These are phyloP conservation scores for Pluvianellus socialis DNA, from an alignment of 2,113 vertebrate species.

Conservation along the genomic window DNA sequence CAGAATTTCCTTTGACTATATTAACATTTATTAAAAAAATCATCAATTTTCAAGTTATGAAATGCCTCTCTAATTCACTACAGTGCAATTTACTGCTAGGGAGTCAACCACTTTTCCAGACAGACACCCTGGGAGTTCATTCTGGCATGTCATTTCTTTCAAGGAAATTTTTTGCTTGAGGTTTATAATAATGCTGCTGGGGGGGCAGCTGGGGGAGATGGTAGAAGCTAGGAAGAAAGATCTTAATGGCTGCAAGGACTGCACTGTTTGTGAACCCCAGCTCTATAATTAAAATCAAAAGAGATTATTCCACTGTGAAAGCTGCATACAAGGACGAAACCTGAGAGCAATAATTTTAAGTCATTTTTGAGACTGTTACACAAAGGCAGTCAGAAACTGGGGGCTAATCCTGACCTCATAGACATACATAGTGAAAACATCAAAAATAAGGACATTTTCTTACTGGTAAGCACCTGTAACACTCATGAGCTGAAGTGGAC, in stretches of 20 bases:
- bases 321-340: background rate
- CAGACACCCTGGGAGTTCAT: background rate
- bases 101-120: background rate
- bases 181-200: background rate
- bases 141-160: background rate
- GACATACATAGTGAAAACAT: fast-evolving
- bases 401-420: background rate
- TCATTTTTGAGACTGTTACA: background rate
- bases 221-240: background rate
- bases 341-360: background rate
- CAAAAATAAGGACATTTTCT: background rate
- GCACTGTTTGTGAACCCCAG: background rate
- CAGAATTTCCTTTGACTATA: slow-evolving; percentile 18
- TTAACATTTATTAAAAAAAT: background rate
- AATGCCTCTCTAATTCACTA: slow-evolving; percentile 20
- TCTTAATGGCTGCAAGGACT: background rate
- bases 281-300: background rate
- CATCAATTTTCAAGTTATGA: background rate
- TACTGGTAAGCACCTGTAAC: background rate
- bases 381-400: background rate
- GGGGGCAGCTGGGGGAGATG: background rate
- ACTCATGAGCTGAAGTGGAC: background rate
- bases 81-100: background rate
- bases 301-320: background rate
- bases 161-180: background rate